These are phyloP conservation scores for Pollenia angustigena DNA, from an alignment of 2,888 invertebrate genomes.

Conservation along the genomic window DNA sequence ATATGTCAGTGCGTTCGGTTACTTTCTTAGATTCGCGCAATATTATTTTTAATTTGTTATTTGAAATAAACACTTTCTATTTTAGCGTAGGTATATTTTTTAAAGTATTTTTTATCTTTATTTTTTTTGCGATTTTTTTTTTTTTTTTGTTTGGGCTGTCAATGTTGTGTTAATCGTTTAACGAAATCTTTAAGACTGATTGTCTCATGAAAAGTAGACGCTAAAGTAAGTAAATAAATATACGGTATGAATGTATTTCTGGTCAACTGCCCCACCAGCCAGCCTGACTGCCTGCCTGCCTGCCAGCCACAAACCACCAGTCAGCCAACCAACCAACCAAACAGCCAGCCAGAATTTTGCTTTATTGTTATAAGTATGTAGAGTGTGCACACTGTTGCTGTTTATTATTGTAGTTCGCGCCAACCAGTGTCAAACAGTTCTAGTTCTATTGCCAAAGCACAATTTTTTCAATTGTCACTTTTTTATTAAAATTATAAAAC, in stretches of 20 bases:
- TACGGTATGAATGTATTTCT: slow-evolving; percentile 63
- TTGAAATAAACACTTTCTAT: slow-evolving; percentile 19
- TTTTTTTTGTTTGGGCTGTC: slow-evolving; percentile 48
- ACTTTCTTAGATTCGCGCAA: slow-evolving; percentile 5
- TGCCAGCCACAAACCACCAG: neutral
- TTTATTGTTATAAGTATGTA: slow-evolving; percentile 31
- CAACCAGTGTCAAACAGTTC: slow-evolving; percentile 55
- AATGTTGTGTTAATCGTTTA: slow-evolving; percentile 79
- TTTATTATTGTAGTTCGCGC: slow-evolving; percentile 30
- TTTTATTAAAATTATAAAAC: slow-evolving; percentile 11
- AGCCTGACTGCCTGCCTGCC: slow-evolving; percentile 19
- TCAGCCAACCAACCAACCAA: slow-evolving; percentile 26
- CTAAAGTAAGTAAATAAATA: slow-evolving; percentile 68
- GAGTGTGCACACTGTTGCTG: slow-evolving; percentile 57
- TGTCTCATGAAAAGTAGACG: slow-evolving; percentile 71
- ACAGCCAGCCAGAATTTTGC: slow-evolving; percentile 46
- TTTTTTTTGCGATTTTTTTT: slow-evolving; percentile 36
- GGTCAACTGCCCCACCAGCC: slow-evolving; percentile 60
- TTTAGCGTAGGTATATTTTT: slow-evolving; percentile 46
- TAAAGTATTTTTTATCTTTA: slow-evolving; percentile 56
- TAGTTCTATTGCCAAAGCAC: slow-evolving; percentile 52
- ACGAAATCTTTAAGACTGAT: slow-evolving; percentile 83
- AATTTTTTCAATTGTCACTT: slow-evolving; percentile 27
- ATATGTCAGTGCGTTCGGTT: neutral
- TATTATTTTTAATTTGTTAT: slow-evolving; percentile 19